phyloP scores from a whole-genome alignment of 2,888 invertebrate genomes.

The Cephonodes hylas region DNA sequence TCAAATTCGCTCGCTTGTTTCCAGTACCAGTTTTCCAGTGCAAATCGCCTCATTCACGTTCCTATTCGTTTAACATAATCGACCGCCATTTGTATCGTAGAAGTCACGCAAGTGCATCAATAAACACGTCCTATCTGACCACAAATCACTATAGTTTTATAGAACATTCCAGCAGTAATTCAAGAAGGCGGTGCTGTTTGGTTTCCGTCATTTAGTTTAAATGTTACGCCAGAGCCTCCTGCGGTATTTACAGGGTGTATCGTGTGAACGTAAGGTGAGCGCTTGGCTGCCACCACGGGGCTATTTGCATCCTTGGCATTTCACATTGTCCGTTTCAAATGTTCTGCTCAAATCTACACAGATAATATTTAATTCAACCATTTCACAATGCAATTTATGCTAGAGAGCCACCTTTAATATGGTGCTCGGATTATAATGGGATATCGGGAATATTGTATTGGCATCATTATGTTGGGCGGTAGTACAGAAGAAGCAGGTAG shows the following conservation, averaged over 20 bases:
- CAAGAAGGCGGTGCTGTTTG: constrained; percentile 2
- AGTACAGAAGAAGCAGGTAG: not conserved
- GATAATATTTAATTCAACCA: not conserved
- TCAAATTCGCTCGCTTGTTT: no score
- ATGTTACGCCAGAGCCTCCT: constrained; percentile 4
- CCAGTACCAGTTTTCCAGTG: no score
- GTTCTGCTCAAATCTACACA: not conserved
- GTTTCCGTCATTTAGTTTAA: constrained; percentile 7
- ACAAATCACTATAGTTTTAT: not conserved
- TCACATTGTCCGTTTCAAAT: constrained; percentile 1
- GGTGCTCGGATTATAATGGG: not conserved
- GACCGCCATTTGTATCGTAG: not conserved
- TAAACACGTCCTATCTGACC: not conserved
- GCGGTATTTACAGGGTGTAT: constrained; percentile 8
- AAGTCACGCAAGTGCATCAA: not conserved
- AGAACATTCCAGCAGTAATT: not conserved
- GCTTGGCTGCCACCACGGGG: not conserved
- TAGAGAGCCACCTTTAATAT: not conserved
- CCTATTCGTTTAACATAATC: not conserved
- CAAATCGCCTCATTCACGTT: not conserved
- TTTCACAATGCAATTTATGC: not conserved
- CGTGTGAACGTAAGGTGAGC: constrained; percentile 5
- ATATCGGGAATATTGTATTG: not conserved
- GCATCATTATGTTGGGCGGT: not conserved
- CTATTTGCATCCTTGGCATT: constrained; percentile 5